Base-by-base conservation (phyloP, 1,140 invertebrate species). In the Zaprionus tsacasi region DNA sequence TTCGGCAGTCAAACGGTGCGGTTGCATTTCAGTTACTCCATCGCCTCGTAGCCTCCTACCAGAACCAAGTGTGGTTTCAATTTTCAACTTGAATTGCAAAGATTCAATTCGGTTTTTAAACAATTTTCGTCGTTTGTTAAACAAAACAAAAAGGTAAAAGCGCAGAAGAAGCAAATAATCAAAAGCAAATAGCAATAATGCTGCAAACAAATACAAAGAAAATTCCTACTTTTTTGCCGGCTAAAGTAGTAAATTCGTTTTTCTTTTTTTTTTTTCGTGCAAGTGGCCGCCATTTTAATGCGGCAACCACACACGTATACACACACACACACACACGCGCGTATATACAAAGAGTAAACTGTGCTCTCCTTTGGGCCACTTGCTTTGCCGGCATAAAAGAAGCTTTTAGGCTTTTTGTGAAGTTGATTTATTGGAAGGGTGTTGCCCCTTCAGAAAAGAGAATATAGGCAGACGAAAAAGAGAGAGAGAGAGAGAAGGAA, bases 1-100 rank as follows among this genome's bases (percentile, higher is more conserved):
- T 91, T 87, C 78, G 73, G 60, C 78, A 76, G 82, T 91, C 74
- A 85, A 76, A 66, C 75, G 63, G 78, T 73, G 70, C 79, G 77
- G 90, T 91, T 83, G 85, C 64, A 75, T 70, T 74, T 70, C 17
- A 75, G 71, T 69, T 40, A 57, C 57, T 74, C 71, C 54, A 56
- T 68, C 35, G 71, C 66, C 71, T 74, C 57, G 56, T 64, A 79
- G 71, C 66, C 71, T 74, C 57, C 65, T 64, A 82, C 63, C 64
- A 69, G 70, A 35, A 67, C 40, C 45, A 72, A 79, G 59, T 58
- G 43, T 69, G 55, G 59, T 66, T 66, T 52, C 40, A 61, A 65
- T 72, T 71, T 70, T 63, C 65, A 67, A 60, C 48, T 73, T 64
- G 67, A 75, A 75, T 61, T 74, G 52, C n/a, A 58, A 75, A 57